A percentile compares a stretch with the other conserved stretches of the same genome.
These are phyloP conservation scores for Ciconia maguari DNA, from an alignment of 2,113 vertebrate species.

Conservation along the genomic window DNA sequence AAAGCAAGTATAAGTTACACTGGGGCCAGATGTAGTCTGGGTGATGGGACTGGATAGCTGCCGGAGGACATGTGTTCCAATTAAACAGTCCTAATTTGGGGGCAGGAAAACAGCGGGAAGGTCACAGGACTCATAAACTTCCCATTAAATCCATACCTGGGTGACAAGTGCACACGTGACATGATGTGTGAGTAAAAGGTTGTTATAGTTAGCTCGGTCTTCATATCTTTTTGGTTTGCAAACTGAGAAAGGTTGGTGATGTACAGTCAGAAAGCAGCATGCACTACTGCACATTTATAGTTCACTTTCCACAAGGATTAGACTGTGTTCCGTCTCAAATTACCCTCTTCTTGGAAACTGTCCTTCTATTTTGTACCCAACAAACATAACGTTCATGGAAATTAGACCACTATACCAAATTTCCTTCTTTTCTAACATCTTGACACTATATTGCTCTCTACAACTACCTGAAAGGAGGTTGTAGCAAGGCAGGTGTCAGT, in stretches of 20 bases:
- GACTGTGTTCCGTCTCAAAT: not conserved
- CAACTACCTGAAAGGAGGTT: not conserved
- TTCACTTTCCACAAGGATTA: not conserved
- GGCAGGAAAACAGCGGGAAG: not conserved
- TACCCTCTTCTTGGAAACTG: not conserved
- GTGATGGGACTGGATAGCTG: not conserved
- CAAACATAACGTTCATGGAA: not conserved
- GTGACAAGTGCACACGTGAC: not conserved
- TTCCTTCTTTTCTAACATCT: not conserved
- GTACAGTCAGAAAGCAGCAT: not conserved
- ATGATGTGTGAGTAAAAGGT: not conserved
- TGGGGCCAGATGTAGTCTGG: not conserved
- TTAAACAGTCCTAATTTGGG: not conserved
- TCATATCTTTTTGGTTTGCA: not conserved
- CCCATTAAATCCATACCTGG: not conserved
- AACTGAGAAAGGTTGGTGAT: not conserved
- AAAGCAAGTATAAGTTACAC: not conserved
- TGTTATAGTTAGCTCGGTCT: not conserved
- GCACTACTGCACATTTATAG: not conserved
- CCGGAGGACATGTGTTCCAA: accelerated
- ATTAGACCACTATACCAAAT: not conserved
- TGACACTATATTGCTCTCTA: not conserved
- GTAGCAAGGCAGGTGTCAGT: accelerated
- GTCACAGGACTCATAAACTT: not conserved
- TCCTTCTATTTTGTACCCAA: not conserved